Evolutionary conservation across 2,888 invertebrate species (phyloP).

Genomic region (Platerodrilus igneus): DNA sequence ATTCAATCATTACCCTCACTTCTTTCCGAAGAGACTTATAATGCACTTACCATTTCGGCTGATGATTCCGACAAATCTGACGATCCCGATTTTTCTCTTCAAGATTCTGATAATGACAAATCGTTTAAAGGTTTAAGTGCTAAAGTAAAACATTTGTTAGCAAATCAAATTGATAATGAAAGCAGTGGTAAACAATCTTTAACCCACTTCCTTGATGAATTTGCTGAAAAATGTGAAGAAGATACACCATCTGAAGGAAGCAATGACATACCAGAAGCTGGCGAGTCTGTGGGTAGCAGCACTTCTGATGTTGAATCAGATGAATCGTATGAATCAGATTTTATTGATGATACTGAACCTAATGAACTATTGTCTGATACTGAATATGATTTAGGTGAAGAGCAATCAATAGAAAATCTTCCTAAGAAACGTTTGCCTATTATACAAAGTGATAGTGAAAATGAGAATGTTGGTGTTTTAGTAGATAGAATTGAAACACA

Average conservation of each 20-base stretch:
- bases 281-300: slow-evolving; percentile 41
- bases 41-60: too few species aligned
- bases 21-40: too few species aligned
- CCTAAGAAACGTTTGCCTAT: slow-evolving; percentile 12
- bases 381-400: slow-evolving; percentile 32
- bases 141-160: slow-evolving; percentile 3
- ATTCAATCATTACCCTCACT: too few species aligned
- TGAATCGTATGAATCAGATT: slow-evolving; percentile 34
- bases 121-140: neutral
- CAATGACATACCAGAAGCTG: slow-evolving; percentile 42
- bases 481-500: slow-evolving; percentile 9
- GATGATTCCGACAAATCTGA: too few species aligned
- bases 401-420: slow-evolving; percentile 1
- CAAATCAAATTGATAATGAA: neutral
- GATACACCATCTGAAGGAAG: slow-evolving; percentile 43
- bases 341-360: slow-evolving; percentile 34
- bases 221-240: slow-evolving; percentile 44
- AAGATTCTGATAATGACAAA: too few species aligned
- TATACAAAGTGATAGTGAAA: slow-evolving; percentile 11
- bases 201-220: slow-evolving; percentile 33
- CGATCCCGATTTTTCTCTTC: too few species aligned
- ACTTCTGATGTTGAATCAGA: slow-evolving; percentile 32
- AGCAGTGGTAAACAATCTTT: slow-evolving; percentile 11
- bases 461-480: slow-evolving; percentile 10
- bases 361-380: slow-evolving; percentile 38